Evolutionary conservation across 2,113 vertebrate genomes (phyloP), one percentile per base, ranked within the genome.

Genomic region (Hystrix brachyura): DNA sequence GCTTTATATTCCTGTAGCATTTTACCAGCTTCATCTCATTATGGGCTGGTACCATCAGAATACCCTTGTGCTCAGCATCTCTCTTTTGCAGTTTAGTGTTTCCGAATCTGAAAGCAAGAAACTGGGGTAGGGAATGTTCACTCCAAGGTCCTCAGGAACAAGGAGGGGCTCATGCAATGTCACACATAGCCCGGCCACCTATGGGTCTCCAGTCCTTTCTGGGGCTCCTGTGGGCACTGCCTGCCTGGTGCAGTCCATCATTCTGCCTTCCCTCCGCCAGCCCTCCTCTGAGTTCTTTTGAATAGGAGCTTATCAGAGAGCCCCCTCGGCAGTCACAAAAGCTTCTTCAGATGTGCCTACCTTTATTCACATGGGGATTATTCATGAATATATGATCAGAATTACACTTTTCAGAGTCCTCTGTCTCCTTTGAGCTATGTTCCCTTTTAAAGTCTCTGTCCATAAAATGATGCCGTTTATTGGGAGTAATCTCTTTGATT

Each of bases 381-480:
- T 97, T 97, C 97, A 97, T 94, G 95, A 95, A 97, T 98, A 94
- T 95, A 89, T 94, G 87, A 98, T 97, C 96, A 97, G 94, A 97
- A 97, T 95, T 93, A 94, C 92, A 82, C 92, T 94, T 97, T 97
- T 97, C 90, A 95, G 94, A 94, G 46, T 87, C 69, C 46, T 11
- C 38, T 78, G 12, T 85, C 90, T 94, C 95, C 92, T 97, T 97
- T 97, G 97, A 97, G 94, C 83, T 90, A 55, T 48, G 29, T 55
- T 95, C 76, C 18, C 90, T 94, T 98, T 97, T 97, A 95, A 98
- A 96, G 87, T 97, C 87, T 81, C 59, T 48, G 19, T 83, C 90
- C 71, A 55, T 72, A 76, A 90, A 93, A 90, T 95, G 94, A 96
- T 94, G 84, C 87, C 80, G 90, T 96, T 96, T 98, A 92, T 97